phyloP scores from a whole-genome alignment of 1,140 invertebrate species.

The Zaprionus gabonicus region DNA sequence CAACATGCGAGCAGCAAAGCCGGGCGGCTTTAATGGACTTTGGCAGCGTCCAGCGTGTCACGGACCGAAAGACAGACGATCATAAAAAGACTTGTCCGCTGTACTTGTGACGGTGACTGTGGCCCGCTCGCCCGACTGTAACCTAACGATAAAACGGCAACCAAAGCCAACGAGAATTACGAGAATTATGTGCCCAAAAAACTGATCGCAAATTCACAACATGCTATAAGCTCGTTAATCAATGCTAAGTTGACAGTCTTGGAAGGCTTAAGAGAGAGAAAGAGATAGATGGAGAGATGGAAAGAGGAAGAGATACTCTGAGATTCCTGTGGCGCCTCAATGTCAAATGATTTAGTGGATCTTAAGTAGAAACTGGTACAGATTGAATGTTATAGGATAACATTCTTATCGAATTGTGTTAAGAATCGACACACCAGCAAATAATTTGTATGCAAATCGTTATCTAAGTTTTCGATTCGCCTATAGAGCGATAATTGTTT shows the following conservation, averaged over 20 bases:
- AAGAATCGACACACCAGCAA: too few relatives aligned
- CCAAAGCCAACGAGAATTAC: slow-evolving; percentile 10
- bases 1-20: slow-evolving; percentile 52
- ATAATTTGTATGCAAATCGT: too few relatives aligned
- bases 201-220: slow-evolving; percentile 64
- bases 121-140: slow-evolving; percentile 21
- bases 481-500: too few relatives aligned
- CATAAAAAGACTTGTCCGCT: slow-evolving; percentile 76
- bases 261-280: slow-evolving; percentile 58
- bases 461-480: too few relatives aligned
- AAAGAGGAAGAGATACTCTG: slow-evolving; percentile 24
- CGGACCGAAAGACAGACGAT: slow-evolving; percentile 58
- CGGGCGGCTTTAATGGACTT: slow-evolving; percentile 67
- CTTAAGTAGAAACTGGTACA: slow-evolving; percentile 1
- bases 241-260: slow-evolving; percentile 79
- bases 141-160: slow-evolving; percentile 23
- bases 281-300: slow-evolving; percentile 31
- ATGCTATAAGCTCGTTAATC: slow-evolving; percentile 82
- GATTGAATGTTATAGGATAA: background rate
- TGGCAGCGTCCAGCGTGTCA: slow-evolving; percentile 52
- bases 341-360: slow-evolving; percentile 59
- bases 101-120: slow-evolving; percentile 34
- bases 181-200: slow-evolving; percentile 46
- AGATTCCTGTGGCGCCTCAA: slow-evolving; percentile 65
- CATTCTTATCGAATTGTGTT: too few relatives aligned